These are phyloP conservation scores for Gasterosteus nipponicus DNA, from an alignment of 2,113 vertebrate species.

Conservation along the genomic window DNA sequence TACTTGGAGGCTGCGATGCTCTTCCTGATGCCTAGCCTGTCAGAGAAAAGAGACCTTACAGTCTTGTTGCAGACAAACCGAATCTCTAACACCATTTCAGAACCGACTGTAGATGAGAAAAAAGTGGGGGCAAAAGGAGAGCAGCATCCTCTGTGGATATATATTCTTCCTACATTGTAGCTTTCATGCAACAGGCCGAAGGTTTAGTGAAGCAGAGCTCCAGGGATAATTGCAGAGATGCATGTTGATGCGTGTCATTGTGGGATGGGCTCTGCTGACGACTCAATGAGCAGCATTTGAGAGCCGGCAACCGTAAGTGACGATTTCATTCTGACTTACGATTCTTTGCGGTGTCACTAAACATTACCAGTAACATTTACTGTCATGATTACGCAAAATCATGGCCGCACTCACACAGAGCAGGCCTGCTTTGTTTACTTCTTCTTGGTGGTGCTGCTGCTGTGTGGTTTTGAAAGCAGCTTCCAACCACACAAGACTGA, in stretches of 20 bases:
- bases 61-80: not conserved
- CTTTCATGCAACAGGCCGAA: not conserved
- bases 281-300: constrained; percentile 31
- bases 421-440: too few species aligned
- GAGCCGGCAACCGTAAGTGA: not conserved
- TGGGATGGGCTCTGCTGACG: not conserved
- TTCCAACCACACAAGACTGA: not conserved
- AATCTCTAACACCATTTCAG: not conserved
- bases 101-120: not conserved
- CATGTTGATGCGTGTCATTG: constrained; percentile 6
- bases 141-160: too few species aligned
- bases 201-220: not conserved
- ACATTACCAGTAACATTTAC: not conserved
- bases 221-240: not conserved
- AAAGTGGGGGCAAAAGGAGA: not conserved
- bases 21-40: too few species aligned
- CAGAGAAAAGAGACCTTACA: too few species aligned
- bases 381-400: not conserved
- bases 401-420: not conserved
- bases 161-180: too few species aligned
- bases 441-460: too few species aligned
- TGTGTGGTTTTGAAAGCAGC: not conserved
- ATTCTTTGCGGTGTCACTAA: not conserved
- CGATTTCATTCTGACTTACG: not conserved
- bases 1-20: too few species aligned